Percentiles rank a stretch among this genome's conserved stretches.
These are phyloP conservation scores for Phylloscopus collybita DNA, from an alignment of 2,797 vertebrate genomes.

Conservation along the genomic window DNA sequence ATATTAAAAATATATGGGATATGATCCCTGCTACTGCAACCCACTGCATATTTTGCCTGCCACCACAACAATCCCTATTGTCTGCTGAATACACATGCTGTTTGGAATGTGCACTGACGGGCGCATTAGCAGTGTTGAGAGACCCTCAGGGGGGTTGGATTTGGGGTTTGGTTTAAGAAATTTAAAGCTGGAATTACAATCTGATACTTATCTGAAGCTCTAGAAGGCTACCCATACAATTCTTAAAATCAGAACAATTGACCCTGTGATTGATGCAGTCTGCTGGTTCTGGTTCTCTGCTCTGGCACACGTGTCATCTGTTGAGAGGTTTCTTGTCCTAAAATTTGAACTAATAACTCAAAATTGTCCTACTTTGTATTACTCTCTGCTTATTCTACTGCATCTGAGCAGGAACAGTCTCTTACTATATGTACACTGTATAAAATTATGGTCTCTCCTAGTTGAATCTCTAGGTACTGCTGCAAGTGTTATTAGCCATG, in stretches of 20 bases:
- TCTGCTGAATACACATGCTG: constrained; percentile 8
- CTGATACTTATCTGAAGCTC: neutral
- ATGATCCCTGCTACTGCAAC: constrained; percentile 64
- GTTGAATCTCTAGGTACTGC: neutral
- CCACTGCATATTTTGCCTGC: constrained; percentile 38
- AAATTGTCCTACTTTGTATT: neutral
- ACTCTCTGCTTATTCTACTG: neutral
- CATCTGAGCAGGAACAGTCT: neutral
- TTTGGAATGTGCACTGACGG: neutral
- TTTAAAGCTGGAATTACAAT: constrained; percentile 23
- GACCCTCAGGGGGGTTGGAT: neutral
- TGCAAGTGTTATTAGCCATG: neutral
- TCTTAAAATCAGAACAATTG: neutral
- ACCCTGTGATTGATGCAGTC: neutral
- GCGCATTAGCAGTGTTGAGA: constrained; percentile 1
- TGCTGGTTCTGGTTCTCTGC: neutral
- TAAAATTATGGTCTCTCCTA: neutral
- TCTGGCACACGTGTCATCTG: neutral
- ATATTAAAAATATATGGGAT: constrained; percentile 68
- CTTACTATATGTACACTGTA: neutral
- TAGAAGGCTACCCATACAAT: neutral
- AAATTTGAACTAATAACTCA: neutral
- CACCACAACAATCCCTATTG: constrained; percentile 53
- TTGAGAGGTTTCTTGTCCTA: neutral
- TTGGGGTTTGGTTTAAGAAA: constrained; percentile 10